Evolutionary conservation across 2,888 invertebrate species (phyloP), one percentile per base, ranked within the genome.

Genomic region (Trachelus troglodyta): DNA sequence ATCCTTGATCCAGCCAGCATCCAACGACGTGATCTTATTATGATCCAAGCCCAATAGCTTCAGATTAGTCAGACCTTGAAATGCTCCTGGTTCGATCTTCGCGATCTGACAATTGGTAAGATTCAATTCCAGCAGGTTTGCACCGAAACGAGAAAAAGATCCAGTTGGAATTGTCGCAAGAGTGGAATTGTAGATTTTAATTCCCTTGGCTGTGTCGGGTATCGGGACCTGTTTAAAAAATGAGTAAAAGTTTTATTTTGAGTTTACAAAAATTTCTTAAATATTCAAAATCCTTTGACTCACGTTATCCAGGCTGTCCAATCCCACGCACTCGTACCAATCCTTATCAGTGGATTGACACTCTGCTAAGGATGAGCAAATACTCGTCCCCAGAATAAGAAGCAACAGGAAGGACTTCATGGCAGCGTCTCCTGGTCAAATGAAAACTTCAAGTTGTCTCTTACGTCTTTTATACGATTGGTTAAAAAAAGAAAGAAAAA

Each of bases 1-100:
- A 71, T 77, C 82, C 0, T 69, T 56, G 69, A 81, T 76, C 84
- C 84, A 84, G 11, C 76, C 56, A 15, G 80, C 76, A 23, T 81
- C 75, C 56, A 84, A 68, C 33, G 15, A 71, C 1, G 71, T 76
- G 12, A 84, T 84, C 68, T 76, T 76, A 31, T 84, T 84, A 74
- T 78, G n/a, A 15, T 73, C 69, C 71, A 84, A 68, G 23, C 79
- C 71, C 30, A 84, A 77, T n/a, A 77, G 9, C n/a, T 75, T 73
- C 11, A 84, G 74, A 12, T 78, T 80, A 4, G 4, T 11, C 15
- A 84, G 79, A 34, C 79, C 79, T 4, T 69, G 34, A 69, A 84
- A 84, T 12, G 84, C 81, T 11, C 81, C 75, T 0, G 78, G 75
- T 37, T 81, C 76, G 33, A 84, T 84, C 11, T 79, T 76, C 12